These are phyloP conservation scores for Cryptotermes secundus DNA, from an alignment of 1,140 invertebrate species.

Conservation along the genomic window DNA sequence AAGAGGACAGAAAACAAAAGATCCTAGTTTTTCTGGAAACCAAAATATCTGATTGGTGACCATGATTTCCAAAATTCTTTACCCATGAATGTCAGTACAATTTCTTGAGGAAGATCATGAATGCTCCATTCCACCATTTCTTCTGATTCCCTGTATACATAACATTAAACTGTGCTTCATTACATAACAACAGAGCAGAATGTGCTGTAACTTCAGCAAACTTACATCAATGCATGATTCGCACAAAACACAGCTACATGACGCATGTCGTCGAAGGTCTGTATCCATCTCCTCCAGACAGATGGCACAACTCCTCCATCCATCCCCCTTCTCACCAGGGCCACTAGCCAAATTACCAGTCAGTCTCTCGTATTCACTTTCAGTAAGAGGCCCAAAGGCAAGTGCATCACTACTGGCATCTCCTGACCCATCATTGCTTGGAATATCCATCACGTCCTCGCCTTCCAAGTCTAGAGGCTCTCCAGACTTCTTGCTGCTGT, in stretches of 20 bases:
- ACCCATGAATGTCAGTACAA: too few relatives aligned
- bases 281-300: constrained; percentile 63
- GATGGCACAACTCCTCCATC: constrained; percentile 54
- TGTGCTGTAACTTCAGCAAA: constrained; percentile 17
- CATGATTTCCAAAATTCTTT: too few relatives aligned
- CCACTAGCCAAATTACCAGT: background rate
- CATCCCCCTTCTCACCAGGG: constrained; percentile 26
- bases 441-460: constrained; percentile 4
- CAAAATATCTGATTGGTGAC: too few relatives aligned
- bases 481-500: background rate
- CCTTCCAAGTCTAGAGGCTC: background rate
- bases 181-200: background rate
- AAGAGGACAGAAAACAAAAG: too few relatives aligned
- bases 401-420: background rate
- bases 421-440: constrained; percentile 6
- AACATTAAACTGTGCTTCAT: background rate
- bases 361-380: constrained; percentile 22
- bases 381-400: constrained; percentile 4
- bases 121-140: too few relatives aligned
- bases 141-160: background rate
- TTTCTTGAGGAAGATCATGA: too few relatives aligned
- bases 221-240: constrained; percentile 61
- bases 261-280: constrained; percentile 57
- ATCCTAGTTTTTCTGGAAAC: too few relatives aligned
- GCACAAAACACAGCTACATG: constrained; percentile 61